Base-by-base conservation (phyloP, 2,113 vertebrate genomes). In the Choloepus hoffmanni region DNA sequence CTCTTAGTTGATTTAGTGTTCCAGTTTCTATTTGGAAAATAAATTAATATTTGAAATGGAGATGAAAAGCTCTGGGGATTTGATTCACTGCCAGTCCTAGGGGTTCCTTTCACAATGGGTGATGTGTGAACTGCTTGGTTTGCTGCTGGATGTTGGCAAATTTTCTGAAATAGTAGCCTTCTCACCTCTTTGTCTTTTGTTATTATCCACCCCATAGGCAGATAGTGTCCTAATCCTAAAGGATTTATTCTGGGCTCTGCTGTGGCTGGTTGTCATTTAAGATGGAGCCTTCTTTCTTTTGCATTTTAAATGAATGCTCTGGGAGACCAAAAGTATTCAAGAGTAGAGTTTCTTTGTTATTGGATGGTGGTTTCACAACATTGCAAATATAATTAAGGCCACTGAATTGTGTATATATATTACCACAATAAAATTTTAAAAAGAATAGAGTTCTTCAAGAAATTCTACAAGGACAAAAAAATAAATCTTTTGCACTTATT, bases 1-100 rank as follows among this genome's bases (percentile, higher is more conserved):
- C 78, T 97, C 72, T 98, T 98, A 97, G 97, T 77, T 98, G 97
- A 98, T 98, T 98, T 98, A 97, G 77, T 89, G 74, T 97, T 96
- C 93, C 53, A 95, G 72, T 23, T 63, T 81, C 93, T 97, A 19
- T 95, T 90, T 92, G 89, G 84, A 97, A 97, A 95, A 96, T 95
- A 97, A 89, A 93, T 92, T 95, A 94, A 78, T 97, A 92, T 97
- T 97, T 97, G 86, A 97, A 93, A 97, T 90, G 68, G 97, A 96
- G 91, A 96, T 96, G 97, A 98, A 97, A 98, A 98, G 40, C 63
- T 70, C 55, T 50, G n/a, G 76, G 0, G 0, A 24, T 95, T 96
- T 97, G 97, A 74, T 87, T 98, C 70, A 94, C 77, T 93, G 83
- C 45, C 76, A 95, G 77, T 62, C 63, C 50, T 83, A 95, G 4